Base-by-base conservation (phyloP, 2,888 invertebrate species). In the Plagiodera versicolora region DNA sequence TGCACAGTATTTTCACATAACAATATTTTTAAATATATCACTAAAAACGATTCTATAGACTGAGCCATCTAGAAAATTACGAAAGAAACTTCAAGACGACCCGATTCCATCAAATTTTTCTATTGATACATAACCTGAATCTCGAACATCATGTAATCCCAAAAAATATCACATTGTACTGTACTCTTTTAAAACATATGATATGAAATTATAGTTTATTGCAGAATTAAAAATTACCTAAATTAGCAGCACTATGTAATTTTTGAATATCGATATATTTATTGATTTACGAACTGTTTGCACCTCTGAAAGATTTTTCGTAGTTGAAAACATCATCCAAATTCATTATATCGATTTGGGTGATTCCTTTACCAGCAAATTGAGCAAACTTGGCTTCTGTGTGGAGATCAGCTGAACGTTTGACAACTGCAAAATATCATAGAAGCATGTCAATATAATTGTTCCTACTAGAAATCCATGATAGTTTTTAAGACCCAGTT, bases 341-440 rank as follows among this genome's bases (percentile, higher is more conserved):
- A 79, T 93, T 92, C 68, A 87, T 76, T 72, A 94, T 87, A 75
- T 89, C 85, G 63, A 90, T 85, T 81, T 92, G 89, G 70, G 89
- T 83, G 61, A 93, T 86, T 70, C 86, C 86, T 56, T 85, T 86
- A 11, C 94, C 94, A 19, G 91, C 86, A 81, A 91, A 94, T 75
- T 89, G 89, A 54, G 89, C 87, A 81, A 88, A 93, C 73, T 88
- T 86, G 44, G 81, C 83, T 72, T 84, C 73, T 65, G 81, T 75
- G 0, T 82, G 80, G 4, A 74, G 67, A 47, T 78, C 76, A 2
- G 77, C 76, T 9, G 80, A 80, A 30, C 80, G 70, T 69, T 81
- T 81, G 24, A 75, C 77, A 56, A 78, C 79, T 80, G 68, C 24
- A 77, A 77, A 60, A 70, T 58, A 67, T 63, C 56, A 46, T 11